phyloP scores from a whole-genome alignment of 2,888 invertebrate species.

The Caenorhabditis uteleia region DNA sequence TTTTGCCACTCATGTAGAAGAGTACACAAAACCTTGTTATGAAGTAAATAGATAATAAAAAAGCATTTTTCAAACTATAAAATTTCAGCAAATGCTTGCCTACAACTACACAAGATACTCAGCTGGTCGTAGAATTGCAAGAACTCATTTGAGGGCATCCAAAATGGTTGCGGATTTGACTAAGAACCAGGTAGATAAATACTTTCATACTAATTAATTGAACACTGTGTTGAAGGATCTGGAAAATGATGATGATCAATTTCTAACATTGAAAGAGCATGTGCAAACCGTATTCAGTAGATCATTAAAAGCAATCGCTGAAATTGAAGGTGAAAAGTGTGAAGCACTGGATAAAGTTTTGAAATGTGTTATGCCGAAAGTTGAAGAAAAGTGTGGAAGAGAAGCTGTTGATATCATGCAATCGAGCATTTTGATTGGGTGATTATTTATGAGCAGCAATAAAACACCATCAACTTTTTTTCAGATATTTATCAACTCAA shows the following conservation, averaged over 20 bases:
- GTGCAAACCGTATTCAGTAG: conserved; percentile 37
- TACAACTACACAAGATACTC: conserved; percentile 49
- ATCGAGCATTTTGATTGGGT: conserved; percentile 43
- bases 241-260: conserved; percentile 42
- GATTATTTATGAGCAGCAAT: not conserved
- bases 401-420: conserved; percentile 33
- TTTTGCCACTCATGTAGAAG: conserved; percentile 32
- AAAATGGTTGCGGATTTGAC: conserved; percentile 36
- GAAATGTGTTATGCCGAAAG: conserved; percentile 39
- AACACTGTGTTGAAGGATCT: conserved; percentile 27
- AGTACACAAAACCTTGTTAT: conserved; percentile 40
- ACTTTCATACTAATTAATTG: not conserved
- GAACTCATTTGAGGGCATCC: conserved; percentile 32
- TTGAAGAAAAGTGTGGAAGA: conserved; percentile 37
- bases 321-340: conserved; percentile 47
- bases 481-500: conserved; percentile 37
- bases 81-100: conserved; percentile 40
- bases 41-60: conserved; percentile 12
- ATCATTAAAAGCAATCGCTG: conserved; percentile 33
- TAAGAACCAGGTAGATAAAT: conserved; percentile 36
- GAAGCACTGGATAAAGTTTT: conserved; percentile 32
- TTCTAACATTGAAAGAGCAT: conserved; percentile 39
- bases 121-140: conserved; percentile 38
- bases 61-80: not conserved
- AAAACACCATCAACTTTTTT: conserved; percentile 2